Percentiles rank a stretch among this genome's conserved stretches.
Evolutionary conservation across 2,797 vertebrate species (phyloP).

Genomic region (Acrocephalus scirpaceus): DNA sequence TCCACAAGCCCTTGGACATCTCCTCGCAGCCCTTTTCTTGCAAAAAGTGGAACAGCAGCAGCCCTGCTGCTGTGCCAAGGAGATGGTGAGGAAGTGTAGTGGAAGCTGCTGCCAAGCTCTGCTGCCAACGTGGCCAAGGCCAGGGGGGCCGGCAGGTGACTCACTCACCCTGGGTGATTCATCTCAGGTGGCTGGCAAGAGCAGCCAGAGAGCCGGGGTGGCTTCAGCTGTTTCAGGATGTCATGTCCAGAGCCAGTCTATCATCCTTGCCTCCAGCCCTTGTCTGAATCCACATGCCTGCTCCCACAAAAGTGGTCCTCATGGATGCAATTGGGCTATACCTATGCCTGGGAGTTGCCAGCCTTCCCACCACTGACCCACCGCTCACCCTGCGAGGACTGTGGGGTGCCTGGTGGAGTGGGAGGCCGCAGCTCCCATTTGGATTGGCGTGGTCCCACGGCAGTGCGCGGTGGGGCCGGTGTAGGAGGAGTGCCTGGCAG

Average conservation of each 20-base stretch:
- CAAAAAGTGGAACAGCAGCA: neutral
- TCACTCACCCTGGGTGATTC: neutral
- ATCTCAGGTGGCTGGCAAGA: neutral
- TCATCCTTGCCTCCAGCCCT: neutral
- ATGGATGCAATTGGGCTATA: accelerated
- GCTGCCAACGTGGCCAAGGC: neutral
- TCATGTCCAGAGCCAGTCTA: neutral
- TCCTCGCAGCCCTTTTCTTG: neutral
- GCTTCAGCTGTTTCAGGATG: neutral
- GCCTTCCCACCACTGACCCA: neutral
- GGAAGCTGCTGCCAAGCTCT: neutral
- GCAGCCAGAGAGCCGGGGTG: neutral
- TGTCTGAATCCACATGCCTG: accelerated
- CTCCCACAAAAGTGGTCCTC: accelerated
- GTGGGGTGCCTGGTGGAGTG: accelerated
- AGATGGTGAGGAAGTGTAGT: neutral
- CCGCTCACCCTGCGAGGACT: accelerated
- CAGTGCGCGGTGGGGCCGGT: accelerated
- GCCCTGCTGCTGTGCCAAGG: neutral
- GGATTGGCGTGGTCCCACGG: accelerated
- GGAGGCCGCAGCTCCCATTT: accelerated
- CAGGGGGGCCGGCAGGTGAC: neutral
- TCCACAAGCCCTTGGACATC: neutral
- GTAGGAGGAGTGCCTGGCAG: neutral
- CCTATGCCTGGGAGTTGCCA: accelerated